Evolutionary conservation across 1,140 invertebrate genomes (phyloP), one percentile per base, ranked within the genome.

Genomic region (Hylyphantes graminicola): DNA sequence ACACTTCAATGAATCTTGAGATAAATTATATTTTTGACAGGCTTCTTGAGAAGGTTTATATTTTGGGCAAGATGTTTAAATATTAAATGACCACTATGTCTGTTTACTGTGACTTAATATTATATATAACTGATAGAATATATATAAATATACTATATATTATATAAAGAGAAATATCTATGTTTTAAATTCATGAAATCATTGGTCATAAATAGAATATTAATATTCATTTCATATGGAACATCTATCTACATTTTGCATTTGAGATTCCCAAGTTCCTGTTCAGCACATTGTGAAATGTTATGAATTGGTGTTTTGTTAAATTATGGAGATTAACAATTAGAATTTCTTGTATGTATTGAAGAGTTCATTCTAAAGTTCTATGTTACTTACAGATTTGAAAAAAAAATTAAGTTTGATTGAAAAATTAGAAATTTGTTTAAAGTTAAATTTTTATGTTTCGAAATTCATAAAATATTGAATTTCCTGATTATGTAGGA

Each of bases 61-160:
- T 75, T 80, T 81, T 73, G 79, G 79, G 79, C 79, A 81, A 81
- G 72, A 81, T 81, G 73, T 81, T 81, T 81, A 64, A 81, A 73
- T 73, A 51, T 81, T 63, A 72, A 70, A 54, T 63, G 50, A 19
- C 59, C 10, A 17, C 65, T 11, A 17, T 79, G 79, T 81, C 59
- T 57, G 61, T 81, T 73, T 67, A 19, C 21, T 73, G 79, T 81
- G 79, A 73, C 79, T 59, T 70, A 70, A 70, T 21, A 76, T 80
- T 78, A 78, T 78, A 80, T 80, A 80, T 80, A 80, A 59, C 67
- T 61, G 17, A 78, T 78, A 78, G 76, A 78, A 67, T 35, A 74
- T 74, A 78, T 81, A 70, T 73, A 72, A 15, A 64, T 48, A 78
- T 65, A 53, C 51, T 73, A 81, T 79, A 79, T 79, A 70, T 79